Evolutionary conservation across 1,140 invertebrate genomes (phyloP), one percentile per base, ranked within the genome.

Genomic region (Caenorhabditis inopinata): DNA sequence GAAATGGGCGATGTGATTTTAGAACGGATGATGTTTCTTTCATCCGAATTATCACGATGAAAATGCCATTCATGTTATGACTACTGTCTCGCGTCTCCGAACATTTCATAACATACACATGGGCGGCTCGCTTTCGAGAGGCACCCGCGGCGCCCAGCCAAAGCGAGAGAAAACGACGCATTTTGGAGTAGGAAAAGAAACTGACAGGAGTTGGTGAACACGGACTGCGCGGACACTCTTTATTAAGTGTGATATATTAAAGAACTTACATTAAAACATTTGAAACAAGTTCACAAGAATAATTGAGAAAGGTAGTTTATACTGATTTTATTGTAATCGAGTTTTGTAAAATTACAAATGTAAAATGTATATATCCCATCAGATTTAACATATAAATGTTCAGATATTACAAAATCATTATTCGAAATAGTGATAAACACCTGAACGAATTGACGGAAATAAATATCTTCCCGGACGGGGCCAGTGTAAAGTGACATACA

Each of bases 111-210:
- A 68, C 58, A 68, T 38, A n/a, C 38, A 7, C 58, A 68, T 32
- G 58, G 58, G 58, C 58, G 58, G 58, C 58, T 68, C 58, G 58
- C 58, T 68, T 68, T 68, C 58, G 58, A 68, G 58, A 42, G 58
- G 58, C 32, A 12, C 29, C 32, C 58, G 32, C 25, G 32, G 32
- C 32, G 32, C 29, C n/a, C 58, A n/a, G 32, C 58, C 58, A 68
- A 68, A 68, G 32, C 58, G 29, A 68, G 58, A 68, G 58, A 68
- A 68, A 38, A 68, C 38, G 58, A 68, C 58, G 58, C 25, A 68
- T 68, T 68, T 68, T 32, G 58, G 58, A 38, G 58, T 7, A 68
- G 32, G n/a, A 68, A 42, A 32, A 58, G 53, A 32, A 29, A 42
- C 32, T 18, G 6, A n/a, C 3, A n/a, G 21, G 12, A n/a, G 6